phyloP scores from a whole-genome alignment of 2,113 vertebrate species.

The Progne subis region DNA sequence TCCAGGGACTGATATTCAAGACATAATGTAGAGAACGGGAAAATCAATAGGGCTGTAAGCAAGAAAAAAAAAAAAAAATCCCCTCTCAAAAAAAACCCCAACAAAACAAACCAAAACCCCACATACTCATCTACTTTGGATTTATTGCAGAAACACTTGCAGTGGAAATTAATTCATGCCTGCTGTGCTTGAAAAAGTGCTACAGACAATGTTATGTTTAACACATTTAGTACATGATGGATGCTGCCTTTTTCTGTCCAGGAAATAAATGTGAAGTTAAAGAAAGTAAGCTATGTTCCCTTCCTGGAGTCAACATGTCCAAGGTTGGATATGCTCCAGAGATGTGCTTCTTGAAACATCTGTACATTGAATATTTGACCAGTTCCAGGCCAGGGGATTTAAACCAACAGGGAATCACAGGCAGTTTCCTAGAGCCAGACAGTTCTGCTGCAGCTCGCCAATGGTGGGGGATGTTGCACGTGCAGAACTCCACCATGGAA shows the following conservation, averaged over 20 bases:
- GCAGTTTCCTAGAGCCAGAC: not conserved
- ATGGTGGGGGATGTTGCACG: not conserved
- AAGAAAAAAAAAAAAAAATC: not conserved
- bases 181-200: slow-evolving; percentile 10
- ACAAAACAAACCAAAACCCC: not conserved
- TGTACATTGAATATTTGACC: not conserved
- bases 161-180: slow-evolving; percentile 33
- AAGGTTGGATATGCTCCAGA: slow-evolving; percentile 1
- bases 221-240: slow-evolving; percentile 39
- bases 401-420: not conserved
- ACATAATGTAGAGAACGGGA: not conserved
- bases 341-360: slow-evolving; percentile 20
- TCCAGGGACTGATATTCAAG: not conserved
- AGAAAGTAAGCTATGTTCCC: not conserved
- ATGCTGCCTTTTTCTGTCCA: slow-evolving; percentile 38
- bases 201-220: slow-evolving; percentile 27
- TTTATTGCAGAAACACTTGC: slow-evolving; percentile 13
- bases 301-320: slow-evolving; percentile 4
- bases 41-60: not conserved
- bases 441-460: not conserved
- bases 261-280: slow-evolving; percentile 28
- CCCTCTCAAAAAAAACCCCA: not conserved
- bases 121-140: not conserved
- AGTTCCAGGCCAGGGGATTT: not conserved
- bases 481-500: not conserved